phyloP scores from a whole-genome alignment of 2,888 invertebrate genomes.

The Neoscelio sp. region DNA sequence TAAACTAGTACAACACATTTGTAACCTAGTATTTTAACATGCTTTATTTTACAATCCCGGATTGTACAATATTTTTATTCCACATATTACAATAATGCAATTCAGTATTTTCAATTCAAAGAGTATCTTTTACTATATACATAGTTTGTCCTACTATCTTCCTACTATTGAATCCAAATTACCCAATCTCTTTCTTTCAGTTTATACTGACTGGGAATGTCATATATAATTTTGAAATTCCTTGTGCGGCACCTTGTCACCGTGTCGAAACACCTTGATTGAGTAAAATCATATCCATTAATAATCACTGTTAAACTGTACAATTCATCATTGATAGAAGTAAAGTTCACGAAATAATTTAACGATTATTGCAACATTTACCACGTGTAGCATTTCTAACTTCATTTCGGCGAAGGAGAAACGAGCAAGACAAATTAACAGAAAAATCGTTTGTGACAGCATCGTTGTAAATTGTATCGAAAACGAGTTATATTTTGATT shows the following conservation, averaged over 20 bases:
- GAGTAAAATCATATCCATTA: constrained; percentile 12
- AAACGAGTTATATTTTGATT: constrained; percentile 12
- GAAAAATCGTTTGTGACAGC: constrained; percentile 44
- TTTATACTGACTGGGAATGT: too few relatives aligned
- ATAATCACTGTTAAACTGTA: not conserved
- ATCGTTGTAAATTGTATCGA: constrained; percentile 28
- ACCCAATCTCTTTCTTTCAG: too few relatives aligned
- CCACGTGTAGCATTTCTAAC: constrained; percentile 78
- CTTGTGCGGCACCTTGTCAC: constrained; percentile 85
- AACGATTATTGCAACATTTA: constrained; percentile 67
- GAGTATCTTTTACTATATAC: too few relatives aligned
- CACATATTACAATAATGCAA: too few relatives aligned
- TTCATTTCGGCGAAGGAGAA: constrained; percentile 64
- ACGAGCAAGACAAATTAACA: constrained; percentile 30
- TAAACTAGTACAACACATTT: too few relatives aligned
- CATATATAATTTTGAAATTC: constrained; percentile 84
- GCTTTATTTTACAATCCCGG: too few relatives aligned
- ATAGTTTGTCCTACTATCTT: too few relatives aligned
- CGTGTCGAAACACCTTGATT: constrained; percentile 85
- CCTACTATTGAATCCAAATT: too few relatives aligned
- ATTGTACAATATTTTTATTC: too few relatives aligned
- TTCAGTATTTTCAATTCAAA: too few relatives aligned
- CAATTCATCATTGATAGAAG: not conserved
- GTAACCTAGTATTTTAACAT: too few relatives aligned
- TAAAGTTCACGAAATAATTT: constrained; percentile 17